Base-by-base conservation (phyloP, 2,113 vertebrate genomes). In the Scopus umbretta region DNA sequence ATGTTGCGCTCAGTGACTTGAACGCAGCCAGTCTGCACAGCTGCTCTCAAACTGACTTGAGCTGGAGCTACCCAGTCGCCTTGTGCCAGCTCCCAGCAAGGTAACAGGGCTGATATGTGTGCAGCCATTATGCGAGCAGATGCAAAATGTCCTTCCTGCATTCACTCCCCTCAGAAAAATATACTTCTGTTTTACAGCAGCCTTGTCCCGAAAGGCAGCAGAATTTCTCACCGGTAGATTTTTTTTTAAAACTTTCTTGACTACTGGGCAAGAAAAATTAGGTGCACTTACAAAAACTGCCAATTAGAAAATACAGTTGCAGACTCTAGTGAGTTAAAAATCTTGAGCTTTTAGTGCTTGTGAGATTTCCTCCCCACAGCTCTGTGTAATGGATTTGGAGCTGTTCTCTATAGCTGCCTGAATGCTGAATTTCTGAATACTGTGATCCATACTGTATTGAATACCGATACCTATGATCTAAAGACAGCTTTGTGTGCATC, bases 371-470 rank as follows among this genome's bases (percentile, higher is more conserved):
- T 86, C 16, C 52, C 36, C 18, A 21, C n/a, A 88, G 50, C 16
- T 83, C 80, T 56, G 6, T 63, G 52, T 65, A 59, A 67, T 58
- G 53, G 65, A 68, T 95, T 86, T 66, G 53, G 53, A 94, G 53
- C 40, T 91, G 91, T 30, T 82, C 36, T 55, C 53, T 79, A 21
- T 2, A 47, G 88, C 70, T 85, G 73, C 25, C 75, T 70, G 75
- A 88, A 94, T 3, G 8, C 71, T 87, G 82, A 86, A 79, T 91
- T 89, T 83, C 83, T 93, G 80, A 90, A 83, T 90, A 23, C 75
- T 38, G 49, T 83, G 65, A 47, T 95, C 94, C 81, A 87, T 96
- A 63, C 49, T 36, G 8, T 30, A 95, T 85, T 75, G 93, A 96
- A 85, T 75, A 91, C 47, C n/a, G 0, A 92, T 87, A 74, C 23